These are phyloP conservation scores for Bujurquina vittata DNA, from an alignment of 2,113 vertebrate species.

Conservation along the genomic window DNA sequence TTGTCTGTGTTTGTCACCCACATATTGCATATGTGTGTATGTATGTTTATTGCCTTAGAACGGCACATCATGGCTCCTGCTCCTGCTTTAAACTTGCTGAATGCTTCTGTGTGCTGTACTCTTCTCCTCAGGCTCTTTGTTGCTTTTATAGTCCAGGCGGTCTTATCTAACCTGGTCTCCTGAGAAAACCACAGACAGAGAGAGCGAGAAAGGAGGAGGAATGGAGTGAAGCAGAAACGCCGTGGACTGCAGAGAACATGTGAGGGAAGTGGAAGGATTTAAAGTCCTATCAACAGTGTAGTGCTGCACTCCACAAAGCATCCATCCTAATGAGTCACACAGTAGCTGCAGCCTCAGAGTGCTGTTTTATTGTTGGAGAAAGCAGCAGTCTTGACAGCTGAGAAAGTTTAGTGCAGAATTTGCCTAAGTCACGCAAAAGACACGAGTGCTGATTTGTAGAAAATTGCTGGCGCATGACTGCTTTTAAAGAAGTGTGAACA, in stretches of 20 bases:
- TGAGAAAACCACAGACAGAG: slow-evolving; percentile 44
- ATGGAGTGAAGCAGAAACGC: slow-evolving; percentile 5
- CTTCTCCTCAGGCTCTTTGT: slow-evolving; percentile 55
- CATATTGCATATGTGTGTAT: slow-evolving; percentile 18
- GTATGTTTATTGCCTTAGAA: slow-evolving; percentile 36
- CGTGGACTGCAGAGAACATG: slow-evolving; percentile 30
- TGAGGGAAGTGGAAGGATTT: slow-evolving; percentile 22
- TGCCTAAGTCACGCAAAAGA: slow-evolving; percentile 14
- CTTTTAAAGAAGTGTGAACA: slow-evolving; percentile 7
- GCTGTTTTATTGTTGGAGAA: slow-evolving; percentile 22
- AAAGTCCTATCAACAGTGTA: slow-evolving; percentile 39
- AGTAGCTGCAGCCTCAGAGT: slow-evolving; percentile 23
- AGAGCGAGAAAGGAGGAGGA: background rate
- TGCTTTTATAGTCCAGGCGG: slow-evolving; percentile 62
- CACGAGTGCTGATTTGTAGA: slow-evolving; percentile 7
- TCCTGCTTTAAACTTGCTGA: slow-evolving; percentile 51
- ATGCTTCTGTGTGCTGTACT: slow-evolving; percentile 49
- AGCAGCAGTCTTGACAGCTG: background rate
- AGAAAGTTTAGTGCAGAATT: background rate
- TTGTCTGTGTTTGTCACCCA: slow-evolving; percentile 63
- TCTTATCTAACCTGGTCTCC: slow-evolving; percentile 72
- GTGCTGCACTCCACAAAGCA: slow-evolving; percentile 15
- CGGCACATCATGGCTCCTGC: slow-evolving; percentile 38
- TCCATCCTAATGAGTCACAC: slow-evolving; percentile 57
- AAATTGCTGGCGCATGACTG: background rate